phyloP scores from a whole-genome alignment of 1,140 invertebrate species.

The Drosophila novamexicana region DNA sequence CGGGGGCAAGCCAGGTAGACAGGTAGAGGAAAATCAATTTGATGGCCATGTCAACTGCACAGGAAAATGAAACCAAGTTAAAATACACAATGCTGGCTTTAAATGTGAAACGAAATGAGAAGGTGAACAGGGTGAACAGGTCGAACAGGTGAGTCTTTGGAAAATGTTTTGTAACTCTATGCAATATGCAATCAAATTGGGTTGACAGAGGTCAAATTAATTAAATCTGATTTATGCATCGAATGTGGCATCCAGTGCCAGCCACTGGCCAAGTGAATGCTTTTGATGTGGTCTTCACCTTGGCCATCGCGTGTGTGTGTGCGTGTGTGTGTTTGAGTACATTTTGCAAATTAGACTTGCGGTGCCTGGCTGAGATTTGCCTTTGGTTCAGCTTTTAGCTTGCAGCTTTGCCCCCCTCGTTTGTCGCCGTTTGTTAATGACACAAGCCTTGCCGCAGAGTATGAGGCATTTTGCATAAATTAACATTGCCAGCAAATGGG shows the following conservation, averaged over 20 bases:
- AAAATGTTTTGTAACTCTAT: conserved; percentile 46
- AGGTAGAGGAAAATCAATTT: conserved; percentile 42
- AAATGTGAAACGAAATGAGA: conserved; percentile 1
- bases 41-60: conserved; percentile 30
- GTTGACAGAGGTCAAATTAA: conserved; percentile 76
- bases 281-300: conserved; percentile 77
- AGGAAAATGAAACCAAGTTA: conserved; percentile 19
- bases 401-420: conserved; percentile 4
- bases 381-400: conserved; percentile 8
- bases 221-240: conserved; percentile 71
- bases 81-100: conserved; percentile 31
- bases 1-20: neutral
- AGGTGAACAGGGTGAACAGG: neutral
- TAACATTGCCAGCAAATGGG: conserved; percentile 56
- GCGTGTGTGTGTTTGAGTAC: conserved; percentile 56
- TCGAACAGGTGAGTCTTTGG: neutral
- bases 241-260: conserved; percentile 3
- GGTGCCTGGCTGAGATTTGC: conserved; percentile 48
- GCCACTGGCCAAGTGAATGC: conserved; percentile 39
- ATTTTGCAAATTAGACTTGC: conserved; percentile 76
- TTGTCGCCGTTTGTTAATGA: conserved; percentile 69
- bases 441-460: conserved; percentile 70
- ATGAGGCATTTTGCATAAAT: conserved; percentile 78
- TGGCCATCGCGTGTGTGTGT: conserved; percentile 42
- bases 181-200: conserved; percentile 60